These are phyloP conservation scores for Falco cherrug DNA, from an alignment of 2,797 vertebrate species.

Conservation along the genomic window DNA sequence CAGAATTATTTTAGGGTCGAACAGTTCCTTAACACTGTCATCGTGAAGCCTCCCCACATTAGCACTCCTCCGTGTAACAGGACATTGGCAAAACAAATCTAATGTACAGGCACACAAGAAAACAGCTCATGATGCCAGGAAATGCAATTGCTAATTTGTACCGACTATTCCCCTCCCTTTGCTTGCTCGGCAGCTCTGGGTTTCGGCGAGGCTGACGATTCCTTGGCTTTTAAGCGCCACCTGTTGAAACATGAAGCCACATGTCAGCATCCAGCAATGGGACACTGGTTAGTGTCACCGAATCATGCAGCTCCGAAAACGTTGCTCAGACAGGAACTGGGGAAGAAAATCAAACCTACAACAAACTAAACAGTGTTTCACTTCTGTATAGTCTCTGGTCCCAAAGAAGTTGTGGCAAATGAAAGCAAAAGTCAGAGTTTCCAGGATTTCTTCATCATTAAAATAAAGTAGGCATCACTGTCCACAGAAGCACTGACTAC, in stretches of 20 bases:
- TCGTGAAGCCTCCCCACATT: neutral
- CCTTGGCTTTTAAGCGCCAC: neutral
- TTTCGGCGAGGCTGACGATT: neutral
- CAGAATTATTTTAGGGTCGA: neutral
- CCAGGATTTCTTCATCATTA: conserved; percentile 84
- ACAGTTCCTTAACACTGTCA: neutral
- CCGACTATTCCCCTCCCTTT: rapidly evolving
- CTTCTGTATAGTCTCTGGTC: neutral
- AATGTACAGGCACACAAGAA: neutral
- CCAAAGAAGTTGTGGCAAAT: neutral
- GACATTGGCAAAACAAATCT: neutral
- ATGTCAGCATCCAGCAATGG: neutral
- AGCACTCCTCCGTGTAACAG: neutral
- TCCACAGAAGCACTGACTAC: conserved; percentile 88
- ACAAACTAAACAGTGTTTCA: neutral
- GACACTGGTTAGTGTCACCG: neutral
- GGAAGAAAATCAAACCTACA: neutral
- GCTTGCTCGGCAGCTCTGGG: neutral
- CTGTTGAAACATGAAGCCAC: neutral
- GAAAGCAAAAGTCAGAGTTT: conserved; percentile 75
- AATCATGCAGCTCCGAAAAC: neutral
- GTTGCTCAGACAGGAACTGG: rapidly evolving
- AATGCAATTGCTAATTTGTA: neutral
- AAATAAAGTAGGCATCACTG: conserved; percentile 84
- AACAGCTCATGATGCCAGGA: neutral